phyloP scores from a whole-genome alignment of 2,797 vertebrate species.

The Eutrigla gurnardus region DNA sequence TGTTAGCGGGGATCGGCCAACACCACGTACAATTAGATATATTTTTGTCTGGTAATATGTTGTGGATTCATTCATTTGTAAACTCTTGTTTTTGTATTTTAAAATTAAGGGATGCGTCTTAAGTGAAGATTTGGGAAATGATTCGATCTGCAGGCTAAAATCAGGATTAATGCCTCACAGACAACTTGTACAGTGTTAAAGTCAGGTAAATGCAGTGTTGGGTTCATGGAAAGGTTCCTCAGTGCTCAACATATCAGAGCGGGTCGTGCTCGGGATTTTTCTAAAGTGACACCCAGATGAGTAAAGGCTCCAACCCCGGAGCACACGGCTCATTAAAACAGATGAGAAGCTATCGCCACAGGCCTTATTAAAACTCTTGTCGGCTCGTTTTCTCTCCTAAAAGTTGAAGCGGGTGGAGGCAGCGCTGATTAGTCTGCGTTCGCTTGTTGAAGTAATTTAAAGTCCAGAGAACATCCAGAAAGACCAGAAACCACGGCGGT shows the following conservation, averaged over 20 bases:
- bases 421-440: not conserved
- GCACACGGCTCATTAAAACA: slow-evolving; percentile 24
- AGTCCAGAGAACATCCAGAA: not conserved
- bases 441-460: slow-evolving; percentile 16
- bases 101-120: too few relatives aligned
- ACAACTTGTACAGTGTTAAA: not conserved
- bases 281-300: not conserved
- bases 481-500: not conserved
- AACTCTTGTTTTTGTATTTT: not conserved
- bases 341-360: not conserved
- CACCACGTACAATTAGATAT: not conserved
- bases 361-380: slow-evolving; percentile 21
- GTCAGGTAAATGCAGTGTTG: not conserved
- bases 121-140: too few relatives aligned
- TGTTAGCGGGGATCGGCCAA: slow-evolving; percentile 9
- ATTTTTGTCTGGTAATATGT: not conserved
- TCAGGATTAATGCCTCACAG: not conserved
- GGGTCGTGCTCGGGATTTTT: not conserved
- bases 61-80: not conserved
- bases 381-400: slow-evolving; percentile 6
- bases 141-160: not conserved
- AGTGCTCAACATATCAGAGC: not conserved
- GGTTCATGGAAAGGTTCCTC: not conserved
- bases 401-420: not conserved
- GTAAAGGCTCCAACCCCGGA: not conserved